Base-by-base conservation (phyloP, 2,113 vertebrate species). In the Callaeas wilsoni region DNA sequence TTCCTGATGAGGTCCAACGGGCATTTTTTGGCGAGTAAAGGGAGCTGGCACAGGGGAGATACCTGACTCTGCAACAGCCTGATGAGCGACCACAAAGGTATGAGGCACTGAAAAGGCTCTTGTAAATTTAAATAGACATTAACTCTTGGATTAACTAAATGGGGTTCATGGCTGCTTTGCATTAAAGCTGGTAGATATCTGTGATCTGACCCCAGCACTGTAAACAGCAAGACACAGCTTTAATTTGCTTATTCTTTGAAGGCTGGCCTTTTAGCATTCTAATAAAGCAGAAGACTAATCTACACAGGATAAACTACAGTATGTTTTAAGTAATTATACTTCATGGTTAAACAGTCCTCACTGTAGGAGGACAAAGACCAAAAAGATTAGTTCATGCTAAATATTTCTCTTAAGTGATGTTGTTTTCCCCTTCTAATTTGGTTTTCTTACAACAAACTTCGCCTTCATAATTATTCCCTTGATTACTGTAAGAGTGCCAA, bases 371-470 rank as follows among this genome's bases (percentile, higher is more conserved):
- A 94, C 49, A 80, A 87, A 80, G 80, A 81, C 93, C 64, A 75
- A 87, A 96, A 89, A 92, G 79, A 95, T 96, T 87, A 95, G 76
- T 79, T 95, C 56, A 73, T 84, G 73, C 76, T 89, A 95, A 96
- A 96, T 92, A 96, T 96, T 97, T 89, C 80, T 87, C 64, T 93
- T 87, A 90, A 92, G 78, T 1, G 4, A 92, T 82, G 84, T 35
- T 94, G 35, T 84, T 93, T 97, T 77, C 73, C 49, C 39, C n/a
- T 92, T 33, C 65, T 90, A 89, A 97, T 97, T 92, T 96, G 80
- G 77, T 89, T 97, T 95, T 56, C 94, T 91, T 96, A 94, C 94
- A 96, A 91, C 93, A 97, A 95, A 96, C 89, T 93, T 97, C 3
- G 42, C 89, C 62, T 95, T 83, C 68, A 74, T 89, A 94, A 96